Percentiles rank a stretch among this genome's conserved stretches.
phyloP scores from a whole-genome alignment of 2,797 vertebrate species.

The Vipera ursinii region DNA sequence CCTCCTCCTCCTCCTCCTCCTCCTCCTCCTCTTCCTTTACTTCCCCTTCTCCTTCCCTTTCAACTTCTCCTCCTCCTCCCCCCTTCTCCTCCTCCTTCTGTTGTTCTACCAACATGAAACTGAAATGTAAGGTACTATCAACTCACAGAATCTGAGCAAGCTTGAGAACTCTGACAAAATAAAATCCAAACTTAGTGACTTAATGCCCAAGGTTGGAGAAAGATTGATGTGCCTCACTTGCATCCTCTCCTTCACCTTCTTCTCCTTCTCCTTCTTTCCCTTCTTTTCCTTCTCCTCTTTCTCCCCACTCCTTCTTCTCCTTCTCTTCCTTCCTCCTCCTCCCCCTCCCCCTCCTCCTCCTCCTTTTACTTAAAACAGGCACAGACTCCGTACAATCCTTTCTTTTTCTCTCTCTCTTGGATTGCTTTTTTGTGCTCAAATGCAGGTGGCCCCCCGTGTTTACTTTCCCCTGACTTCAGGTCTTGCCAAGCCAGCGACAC shows the following conservation, averaged over 20 bases:
- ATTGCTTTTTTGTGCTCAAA: slow-evolving; percentile 20
- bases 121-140: too few species aligned
- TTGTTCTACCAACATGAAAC: too few species aligned
- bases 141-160: not conserved
- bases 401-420: not conserved
- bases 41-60: accelerated
- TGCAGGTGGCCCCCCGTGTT: slow-evolving; percentile 1
- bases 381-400: not conserved
- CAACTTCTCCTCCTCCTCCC: accelerated
- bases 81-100: not conserved
- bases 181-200: not conserved
- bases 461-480: slow-evolving; percentile 5
- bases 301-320: not conserved
- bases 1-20: too few species aligned
- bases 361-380: not conserved
- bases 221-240: not conserved
- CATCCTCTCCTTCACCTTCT: too few species aligned
- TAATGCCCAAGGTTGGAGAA: not conserved
- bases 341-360: not conserved
- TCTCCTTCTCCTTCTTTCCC: too few species aligned
- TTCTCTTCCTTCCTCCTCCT: too few species aligned
- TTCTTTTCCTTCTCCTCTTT: too few species aligned
- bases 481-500: not conserved
- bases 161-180: not conserved
- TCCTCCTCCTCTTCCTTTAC: too few species aligned